phyloP scores from a whole-genome alignment of 92 coral and sea anemone genomes.

The Plumapathes pennacea region DNA sequence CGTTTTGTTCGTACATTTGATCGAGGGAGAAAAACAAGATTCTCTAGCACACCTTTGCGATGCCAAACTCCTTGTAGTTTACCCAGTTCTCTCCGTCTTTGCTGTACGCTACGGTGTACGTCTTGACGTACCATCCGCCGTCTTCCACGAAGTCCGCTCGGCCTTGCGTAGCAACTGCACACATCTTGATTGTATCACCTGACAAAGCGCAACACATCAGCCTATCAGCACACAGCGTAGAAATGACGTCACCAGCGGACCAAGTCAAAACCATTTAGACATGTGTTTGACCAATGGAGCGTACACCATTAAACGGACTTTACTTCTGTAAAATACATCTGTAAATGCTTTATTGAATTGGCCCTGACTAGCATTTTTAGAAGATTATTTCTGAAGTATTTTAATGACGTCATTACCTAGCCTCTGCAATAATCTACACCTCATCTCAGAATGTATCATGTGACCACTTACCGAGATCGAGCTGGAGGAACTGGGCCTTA shows the following conservation, averaged over 20 bases:
- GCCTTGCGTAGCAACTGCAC: slow-evolving; percentile 74
- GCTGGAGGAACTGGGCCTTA: slow-evolving; percentile 59
- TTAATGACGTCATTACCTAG: background rate
- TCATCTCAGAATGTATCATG: no score
- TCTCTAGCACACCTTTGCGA: slow-evolving; percentile 47
- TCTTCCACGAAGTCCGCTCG: slow-evolving; percentile 57
- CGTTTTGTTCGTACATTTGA: no score
- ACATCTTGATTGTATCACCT: slow-evolving; percentile 64
- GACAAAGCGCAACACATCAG: background rate
- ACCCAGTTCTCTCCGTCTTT: slow-evolving; percentile 61
- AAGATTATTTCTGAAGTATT: no score
- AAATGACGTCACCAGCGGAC: no score
- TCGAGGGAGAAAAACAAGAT: no score
- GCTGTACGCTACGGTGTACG: slow-evolving; percentile 58
- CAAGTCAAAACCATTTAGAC: no score
- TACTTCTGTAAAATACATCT: no score
- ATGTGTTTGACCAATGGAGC: no score
- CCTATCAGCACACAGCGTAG: no score
- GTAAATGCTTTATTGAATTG: background rate
- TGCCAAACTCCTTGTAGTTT: slow-evolving; percentile 56
- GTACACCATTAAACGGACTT: no score
- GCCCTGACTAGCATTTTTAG: no score
- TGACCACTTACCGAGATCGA: slow-evolving; percentile 66
- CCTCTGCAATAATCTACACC: no score
- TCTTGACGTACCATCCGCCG: slow-evolving; percentile 75